A percentile compares a stretch with the other conserved stretches of the same genome.
Conservation (phyloP, 2,113 vertebrate genomes). For the Nettapus auritus region DNA sequence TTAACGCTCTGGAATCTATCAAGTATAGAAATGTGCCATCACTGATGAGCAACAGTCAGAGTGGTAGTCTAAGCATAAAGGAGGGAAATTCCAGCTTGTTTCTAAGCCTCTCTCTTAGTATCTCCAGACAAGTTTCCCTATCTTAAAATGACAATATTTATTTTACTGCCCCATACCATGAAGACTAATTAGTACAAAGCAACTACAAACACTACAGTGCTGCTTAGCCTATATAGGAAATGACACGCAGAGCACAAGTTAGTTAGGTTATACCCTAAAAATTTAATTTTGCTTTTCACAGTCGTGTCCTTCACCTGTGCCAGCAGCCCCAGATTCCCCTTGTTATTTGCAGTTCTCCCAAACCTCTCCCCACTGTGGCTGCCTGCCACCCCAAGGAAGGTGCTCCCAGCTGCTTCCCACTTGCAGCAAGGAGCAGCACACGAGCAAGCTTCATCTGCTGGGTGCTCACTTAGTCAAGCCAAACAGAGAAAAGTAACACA, state of each 20-base stretch:
- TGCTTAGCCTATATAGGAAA: neutral
- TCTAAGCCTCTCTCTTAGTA: neutral
- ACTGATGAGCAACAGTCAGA: constrained; percentile 34
- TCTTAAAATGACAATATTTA: neutral
- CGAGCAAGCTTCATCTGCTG: neutral
- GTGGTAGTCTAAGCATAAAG: neutral
- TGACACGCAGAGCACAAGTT: neutral
- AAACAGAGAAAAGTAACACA: neutral
- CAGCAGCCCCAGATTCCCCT: neutral
- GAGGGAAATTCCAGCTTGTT: neutral
- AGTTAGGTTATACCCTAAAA: neutral
- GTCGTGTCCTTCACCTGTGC: neutral
- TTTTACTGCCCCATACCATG: neutral
- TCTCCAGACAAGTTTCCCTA: neutral
- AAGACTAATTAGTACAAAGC: neutral
- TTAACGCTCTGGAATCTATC: constrained; percentile 44
- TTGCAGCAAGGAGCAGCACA: neutral
- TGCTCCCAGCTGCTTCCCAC: neutral
- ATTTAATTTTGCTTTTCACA: neutral
- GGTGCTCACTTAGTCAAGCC: neutral
- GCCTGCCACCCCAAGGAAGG: neutral
- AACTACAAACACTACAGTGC: neutral
- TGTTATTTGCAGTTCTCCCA: neutral
- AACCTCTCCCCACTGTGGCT: neutral
- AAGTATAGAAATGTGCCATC: constrained; percentile 40